Evolutionary conservation across 2,797 vertebrate genomes (phyloP).

Genomic region (Cheirogaleus major): DNA sequence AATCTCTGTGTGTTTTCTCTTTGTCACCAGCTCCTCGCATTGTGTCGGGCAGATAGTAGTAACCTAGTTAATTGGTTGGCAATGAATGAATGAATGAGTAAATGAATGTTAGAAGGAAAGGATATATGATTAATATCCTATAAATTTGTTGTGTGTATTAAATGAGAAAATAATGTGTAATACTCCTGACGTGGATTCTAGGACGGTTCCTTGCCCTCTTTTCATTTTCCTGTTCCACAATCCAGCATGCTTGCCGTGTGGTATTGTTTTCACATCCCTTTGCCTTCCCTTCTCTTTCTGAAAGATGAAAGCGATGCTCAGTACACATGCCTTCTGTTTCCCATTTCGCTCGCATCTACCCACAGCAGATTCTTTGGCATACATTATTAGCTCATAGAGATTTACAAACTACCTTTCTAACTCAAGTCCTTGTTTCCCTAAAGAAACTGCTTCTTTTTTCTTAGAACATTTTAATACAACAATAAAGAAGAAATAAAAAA

Average conservation of each 20-base stretch:
- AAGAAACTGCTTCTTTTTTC: neutral
- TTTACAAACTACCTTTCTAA: neutral
- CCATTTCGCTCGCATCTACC: neutral
- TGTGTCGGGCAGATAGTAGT: neutral
- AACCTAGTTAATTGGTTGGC: neutral
- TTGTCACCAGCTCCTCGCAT: neutral
- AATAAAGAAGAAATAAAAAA: slow-evolving; percentile 22
- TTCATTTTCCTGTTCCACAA: neutral
- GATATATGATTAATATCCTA: neutral
- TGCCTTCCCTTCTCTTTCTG: neutral
- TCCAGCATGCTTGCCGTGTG: neutral
- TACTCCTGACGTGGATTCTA: neutral
- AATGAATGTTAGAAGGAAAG: neutral
- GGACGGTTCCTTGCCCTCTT: neutral
- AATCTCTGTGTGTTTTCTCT: neutral
- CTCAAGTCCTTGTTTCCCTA: neutral
- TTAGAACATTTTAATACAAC: neutral
- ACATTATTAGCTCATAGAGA: neutral
- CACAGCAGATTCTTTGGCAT: neutral
- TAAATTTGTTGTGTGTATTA: neutral
- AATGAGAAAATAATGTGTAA: neutral
- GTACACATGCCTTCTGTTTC: neutral
- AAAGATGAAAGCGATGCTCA: neutral
- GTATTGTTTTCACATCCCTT: neutral
- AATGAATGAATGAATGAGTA: neutral